A percentile compares a stretch with the other conserved stretches of the same genome.
phyloP scores from a whole-genome alignment of 2,797 vertebrate species.

The Cirrhinus mrigala region DNA sequence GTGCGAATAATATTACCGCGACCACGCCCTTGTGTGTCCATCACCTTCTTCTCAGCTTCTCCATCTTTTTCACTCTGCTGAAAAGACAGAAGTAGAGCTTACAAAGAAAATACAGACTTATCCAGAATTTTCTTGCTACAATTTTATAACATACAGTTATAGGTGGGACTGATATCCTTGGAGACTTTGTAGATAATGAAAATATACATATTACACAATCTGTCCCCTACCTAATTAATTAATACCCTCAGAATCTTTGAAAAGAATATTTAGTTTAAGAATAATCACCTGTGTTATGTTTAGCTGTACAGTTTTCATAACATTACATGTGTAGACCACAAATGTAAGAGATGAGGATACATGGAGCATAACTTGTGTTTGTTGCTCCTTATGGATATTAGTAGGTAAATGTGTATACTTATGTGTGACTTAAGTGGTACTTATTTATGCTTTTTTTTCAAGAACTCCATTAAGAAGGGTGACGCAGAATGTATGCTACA shows the following conservation, averaged over 20 bases:
- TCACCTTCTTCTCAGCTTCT: conserved; percentile 85
- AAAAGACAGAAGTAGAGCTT: not conserved
- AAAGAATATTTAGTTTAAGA: too few species aligned
- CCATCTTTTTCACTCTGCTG: conserved; percentile 92
- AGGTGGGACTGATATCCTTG: not conserved
- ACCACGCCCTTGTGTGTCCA: conserved; percentile 81
- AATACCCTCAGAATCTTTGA: too few species aligned
- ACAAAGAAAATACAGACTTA: not conserved
- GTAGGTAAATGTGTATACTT: too few species aligned
- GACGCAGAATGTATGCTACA: not conserved
- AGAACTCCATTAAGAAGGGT: not conserved
- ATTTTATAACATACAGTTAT: not conserved
- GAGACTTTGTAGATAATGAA: too few species aligned
- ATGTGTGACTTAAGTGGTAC: not conserved
- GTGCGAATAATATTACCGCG: conserved; percentile 83
- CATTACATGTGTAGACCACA: too few species aligned
- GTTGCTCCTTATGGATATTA: too few species aligned
- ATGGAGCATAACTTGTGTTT: too few species aligned
- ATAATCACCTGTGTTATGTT: too few species aligned
- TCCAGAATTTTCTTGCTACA: not conserved
- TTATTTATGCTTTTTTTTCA: not conserved
- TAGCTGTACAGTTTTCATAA: too few species aligned
- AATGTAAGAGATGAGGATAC: too few species aligned
- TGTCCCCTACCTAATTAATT: too few species aligned
- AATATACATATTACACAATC: too few species aligned